These are phyloP conservation scores for Theretra japonica DNA, from an alignment of 2,888 invertebrate species.

Conservation along the genomic window DNA sequence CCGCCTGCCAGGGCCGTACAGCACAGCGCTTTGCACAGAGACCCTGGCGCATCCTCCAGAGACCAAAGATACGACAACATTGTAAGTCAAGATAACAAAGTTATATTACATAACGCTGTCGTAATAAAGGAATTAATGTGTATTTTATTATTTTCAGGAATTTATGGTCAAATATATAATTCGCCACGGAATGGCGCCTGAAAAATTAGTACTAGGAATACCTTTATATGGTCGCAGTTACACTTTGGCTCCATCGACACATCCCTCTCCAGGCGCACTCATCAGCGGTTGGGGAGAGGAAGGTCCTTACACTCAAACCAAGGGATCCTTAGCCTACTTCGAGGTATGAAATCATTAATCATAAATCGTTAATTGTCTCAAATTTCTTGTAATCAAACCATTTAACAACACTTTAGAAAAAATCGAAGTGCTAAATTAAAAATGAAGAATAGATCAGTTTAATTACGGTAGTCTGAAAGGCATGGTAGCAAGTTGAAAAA, in stretches of 20 bases:
- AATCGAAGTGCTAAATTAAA: too few species aligned
- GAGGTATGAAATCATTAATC: too few species aligned
- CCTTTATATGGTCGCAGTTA: slow-evolving; percentile 90
- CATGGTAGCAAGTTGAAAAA: too few species aligned
- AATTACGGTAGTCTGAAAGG: too few species aligned
- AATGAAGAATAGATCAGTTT: too few species aligned
- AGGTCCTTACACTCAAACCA: slow-evolving; percentile 87
- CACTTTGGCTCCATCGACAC: slow-evolving; percentile 84
- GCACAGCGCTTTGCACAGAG: slow-evolving; percentile 80
- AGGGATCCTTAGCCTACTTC: slow-evolving; percentile 89
- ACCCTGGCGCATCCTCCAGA: slow-evolving; percentile 72
- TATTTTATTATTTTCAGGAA: slow-evolving; percentile 70
- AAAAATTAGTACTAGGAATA: slow-evolving; percentile 89
- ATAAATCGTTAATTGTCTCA: too few species aligned
- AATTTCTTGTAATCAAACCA: too few species aligned
- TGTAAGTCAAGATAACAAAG: slow-evolving; percentile 50
- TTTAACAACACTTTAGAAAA: too few species aligned
- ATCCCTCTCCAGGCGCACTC: slow-evolving; percentile 83
- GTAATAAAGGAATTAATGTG: neutral
- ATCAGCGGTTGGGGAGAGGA: slow-evolving; percentile 86
- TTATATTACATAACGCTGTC: too few species aligned
- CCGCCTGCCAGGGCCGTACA: slow-evolving; percentile 75
- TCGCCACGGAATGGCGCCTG: slow-evolving; percentile 86
- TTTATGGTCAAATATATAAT: slow-evolving; percentile 88
- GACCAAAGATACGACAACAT: slow-evolving; percentile 79